Percentiles rank a stretch among this genome's conserved stretches.
Evolutionary conservation across 2,797 vertebrate genomes (phyloP).

Genomic region (Bradypus variegatus): DNA sequence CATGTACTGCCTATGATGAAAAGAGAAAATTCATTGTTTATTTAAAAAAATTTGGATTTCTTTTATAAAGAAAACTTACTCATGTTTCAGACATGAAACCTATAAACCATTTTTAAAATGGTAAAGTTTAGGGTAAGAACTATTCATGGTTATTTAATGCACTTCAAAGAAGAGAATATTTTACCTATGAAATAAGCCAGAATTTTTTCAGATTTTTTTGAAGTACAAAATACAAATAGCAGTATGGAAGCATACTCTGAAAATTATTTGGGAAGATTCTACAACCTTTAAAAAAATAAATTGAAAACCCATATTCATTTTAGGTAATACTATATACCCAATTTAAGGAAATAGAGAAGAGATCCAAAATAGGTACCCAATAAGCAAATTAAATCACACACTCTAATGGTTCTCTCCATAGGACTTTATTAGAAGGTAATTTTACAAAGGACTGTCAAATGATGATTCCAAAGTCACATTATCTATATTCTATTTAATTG

Average conservation of each 20-base stretch:
- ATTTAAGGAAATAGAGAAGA: conserved; percentile 22
- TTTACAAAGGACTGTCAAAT: not conserved
- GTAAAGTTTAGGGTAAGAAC: conserved; percentile 8
- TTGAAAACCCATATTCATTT: not conserved
- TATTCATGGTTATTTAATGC: conserved; percentile 13
- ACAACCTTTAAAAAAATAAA: not conserved
- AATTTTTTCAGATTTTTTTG: conserved; percentile 20
- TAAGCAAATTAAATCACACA: not conserved
- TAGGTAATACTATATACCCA: not conserved
- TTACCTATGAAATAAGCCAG: conserved; percentile 20
- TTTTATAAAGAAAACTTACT: not conserved
- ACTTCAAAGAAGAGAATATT: not conserved
- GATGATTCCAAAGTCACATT: conserved; percentile 19
- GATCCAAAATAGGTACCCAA: not conserved
- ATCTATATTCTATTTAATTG: conserved; percentile 21
- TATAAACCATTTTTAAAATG: conserved; percentile 22
- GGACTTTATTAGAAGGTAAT: conserved; percentile 6
- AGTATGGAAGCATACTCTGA: not conserved
- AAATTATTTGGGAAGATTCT: conserved; percentile 29
- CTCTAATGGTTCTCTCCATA: not conserved
- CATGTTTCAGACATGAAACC: conserved; percentile 9
- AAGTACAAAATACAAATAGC: not conserved
- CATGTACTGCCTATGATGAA: conserved; percentile 89
- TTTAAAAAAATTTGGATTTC: not conserved
- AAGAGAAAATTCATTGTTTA: conserved; percentile 18